A percentile compares a stretch with the other conserved stretches of the same genome.
Conservation (phyloP, 2,888 invertebrate species). For the Cephus runcator region DNA sequence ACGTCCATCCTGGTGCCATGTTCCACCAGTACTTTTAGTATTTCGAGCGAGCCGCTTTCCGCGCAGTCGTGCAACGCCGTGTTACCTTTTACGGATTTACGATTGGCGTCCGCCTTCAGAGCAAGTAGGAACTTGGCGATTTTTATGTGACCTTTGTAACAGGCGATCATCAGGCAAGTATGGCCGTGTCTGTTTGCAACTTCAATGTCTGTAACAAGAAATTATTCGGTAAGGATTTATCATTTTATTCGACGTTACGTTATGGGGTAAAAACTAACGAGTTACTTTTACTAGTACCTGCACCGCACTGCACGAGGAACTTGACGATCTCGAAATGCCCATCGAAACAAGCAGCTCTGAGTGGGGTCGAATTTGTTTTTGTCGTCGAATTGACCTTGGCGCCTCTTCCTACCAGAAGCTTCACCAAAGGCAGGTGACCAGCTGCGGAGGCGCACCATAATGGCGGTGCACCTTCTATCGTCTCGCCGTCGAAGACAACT, state of each 20-base stretch:
- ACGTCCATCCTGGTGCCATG: slow-evolving; percentile 93
- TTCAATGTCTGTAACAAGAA: slow-evolving; percentile 81
- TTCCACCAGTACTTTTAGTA: slow-evolving; percentile 87
- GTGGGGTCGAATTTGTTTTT: slow-evolving; percentile 92
- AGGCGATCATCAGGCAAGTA: slow-evolving; percentile 98
- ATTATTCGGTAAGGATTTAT: background rate
- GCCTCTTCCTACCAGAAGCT: slow-evolving; percentile 83
- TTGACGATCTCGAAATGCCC: slow-evolving; percentile 95
- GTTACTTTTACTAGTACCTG: slow-evolving; percentile 70
- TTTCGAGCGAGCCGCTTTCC: slow-evolving; percentile 93
- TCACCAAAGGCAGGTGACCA: slow-evolving; percentile 89
- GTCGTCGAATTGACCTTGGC: slow-evolving; percentile 96
- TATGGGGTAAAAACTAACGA: background rate
- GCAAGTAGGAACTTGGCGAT: slow-evolving; percentile 91
- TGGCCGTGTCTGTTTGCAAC: slow-evolving; percentile 96
- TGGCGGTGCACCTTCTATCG: slow-evolving; percentile 95
- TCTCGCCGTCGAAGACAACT: slow-evolving; percentile 97
- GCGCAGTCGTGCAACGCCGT: slow-evolving; percentile 99
- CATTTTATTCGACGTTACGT: background rate
- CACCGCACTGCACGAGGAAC: slow-evolving; percentile 89
- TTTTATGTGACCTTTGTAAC: slow-evolving; percentile 92
- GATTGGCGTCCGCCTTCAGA: slow-evolving; percentile 90
- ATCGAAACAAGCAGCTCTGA: slow-evolving; percentile 96
- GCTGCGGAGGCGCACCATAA: slow-evolving; percentile 98
- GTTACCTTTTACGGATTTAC: slow-evolving; percentile 92